Evolutionary conservation across 1,140 invertebrate genomes (phyloP), one percentile per base, ranked within the genome.

Genomic region (Atta colombica): DNA sequence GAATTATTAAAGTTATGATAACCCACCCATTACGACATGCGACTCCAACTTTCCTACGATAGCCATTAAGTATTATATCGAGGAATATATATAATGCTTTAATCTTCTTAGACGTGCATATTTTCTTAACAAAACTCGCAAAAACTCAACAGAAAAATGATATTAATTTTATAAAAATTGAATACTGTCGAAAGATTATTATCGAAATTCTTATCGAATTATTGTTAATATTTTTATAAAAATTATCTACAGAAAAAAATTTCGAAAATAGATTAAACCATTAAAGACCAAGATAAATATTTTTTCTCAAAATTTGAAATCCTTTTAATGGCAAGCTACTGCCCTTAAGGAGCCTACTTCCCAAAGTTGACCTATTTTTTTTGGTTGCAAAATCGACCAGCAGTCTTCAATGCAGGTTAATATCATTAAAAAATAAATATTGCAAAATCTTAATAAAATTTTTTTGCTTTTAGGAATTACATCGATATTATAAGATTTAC

Each of bases 1-100:
- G 61, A 68, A 28, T 80, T 68, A 80, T 80, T 68, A 68, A 80
- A 78, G 77, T 80, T 68, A 21, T 53, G 49, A 78, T 49, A 77
- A 78, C 25, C 14, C 35, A 51, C n/a, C 18, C 10, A 39, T 45
- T 39, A 18, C 5, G 14, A 80, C n/a, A 66, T 49, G 25, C 21
- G 51, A 63, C 2, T 21, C 14, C 18, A 12, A 45, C 31, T 80
- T 80, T 80, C 28, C n/a, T 51, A 18, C 12, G 28, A 68, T 55
- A 49, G 5, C 4, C 28, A 53, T 80, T 25, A 28, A 51, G 53
- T 35, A 53, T 80, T 53, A 68, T n/a, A 3, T 16, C 18, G 45
- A 51, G n/a, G 8, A 18, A 66, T 39, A 14, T 25, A 14, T 53
- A 68, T 35, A 18, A 5, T 53, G 12, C 8, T 31, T 58, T 21